A percentile compares a stretch with the other conserved stretches of the same genome.
Evolutionary conservation across 2,888 invertebrate species (phyloP).

Genomic region (Ypsolopha sequella): DNA sequence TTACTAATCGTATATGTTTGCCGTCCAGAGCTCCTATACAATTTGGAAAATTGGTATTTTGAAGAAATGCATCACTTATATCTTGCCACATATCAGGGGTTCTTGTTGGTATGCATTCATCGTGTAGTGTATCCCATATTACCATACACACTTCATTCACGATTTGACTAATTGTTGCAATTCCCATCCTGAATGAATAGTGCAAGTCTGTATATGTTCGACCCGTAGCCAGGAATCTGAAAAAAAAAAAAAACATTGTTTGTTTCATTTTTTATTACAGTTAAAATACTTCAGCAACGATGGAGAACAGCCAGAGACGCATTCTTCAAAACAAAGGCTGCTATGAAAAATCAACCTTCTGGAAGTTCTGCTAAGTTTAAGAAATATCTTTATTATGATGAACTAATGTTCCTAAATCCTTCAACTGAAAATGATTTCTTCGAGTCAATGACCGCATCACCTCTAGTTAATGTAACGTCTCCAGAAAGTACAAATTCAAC

Average conservation of each 20-base stretch:
- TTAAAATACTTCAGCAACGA: conserved; percentile 10
- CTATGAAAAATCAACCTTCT: conserved; percentile 14
- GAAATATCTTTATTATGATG: conserved; percentile 10
- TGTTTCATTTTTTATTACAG: conserved; percentile 7
- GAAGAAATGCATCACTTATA: conserved; percentile 9
- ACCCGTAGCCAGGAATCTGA: conserved; percentile 19
- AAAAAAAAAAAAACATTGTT: conserved; percentile 11
- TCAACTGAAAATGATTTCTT: conserved; percentile 13
- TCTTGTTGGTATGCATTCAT: conserved; percentile 9
- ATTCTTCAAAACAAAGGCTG: background rate
- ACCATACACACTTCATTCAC: conserved; percentile 21
- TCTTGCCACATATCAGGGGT: conserved; percentile 7
- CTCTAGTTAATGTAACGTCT: too few relatives aligned
- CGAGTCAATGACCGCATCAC: conserved; percentile 11
- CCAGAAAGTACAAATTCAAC: too few relatives aligned
- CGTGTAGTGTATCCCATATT: conserved; percentile 19
- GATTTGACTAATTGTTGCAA: too few relatives aligned
- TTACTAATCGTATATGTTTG: conserved; percentile 7
- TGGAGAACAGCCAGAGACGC: conserved; percentile 15
- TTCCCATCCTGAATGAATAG: too few relatives aligned
- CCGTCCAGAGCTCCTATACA: too few relatives aligned
- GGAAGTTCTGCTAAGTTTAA: conserved; percentile 7
- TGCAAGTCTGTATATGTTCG: too few relatives aligned
- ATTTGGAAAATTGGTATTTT: conserved; percentile 8
- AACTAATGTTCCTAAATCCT: conserved; percentile 15